Base-by-base conservation (phyloP, 2,797 vertebrate genomes). In the Hephaestus fuliginosus region DNA sequence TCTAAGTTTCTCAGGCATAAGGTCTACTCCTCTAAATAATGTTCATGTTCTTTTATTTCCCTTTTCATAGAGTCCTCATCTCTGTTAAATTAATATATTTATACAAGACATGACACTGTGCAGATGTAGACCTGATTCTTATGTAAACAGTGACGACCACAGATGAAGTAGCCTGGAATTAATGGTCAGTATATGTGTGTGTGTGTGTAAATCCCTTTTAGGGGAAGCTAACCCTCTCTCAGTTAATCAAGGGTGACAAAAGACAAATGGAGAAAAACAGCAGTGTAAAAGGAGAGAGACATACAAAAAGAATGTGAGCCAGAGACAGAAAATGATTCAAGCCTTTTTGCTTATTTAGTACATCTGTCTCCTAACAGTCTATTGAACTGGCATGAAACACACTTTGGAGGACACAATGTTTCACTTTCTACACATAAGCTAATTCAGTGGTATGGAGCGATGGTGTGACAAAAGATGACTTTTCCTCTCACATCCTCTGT, bases 401-500 rank as follows among this genome's bases (percentile, higher is more conserved):
- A 51, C 15, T 63, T 68, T 11, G 1, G 56, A 44, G 1, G 56
- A 44, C 43, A 55, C 70, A 65, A 6, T 53, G 73, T 71, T 70
- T 56, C 55, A 39, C 41, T 65, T 69, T 78, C 48, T 68, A 20
- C 56, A 51, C 18, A 73, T 86, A 74, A 86, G 78, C 65, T 80
- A 63, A 82, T 74, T 48, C 62, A 65, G 52, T 17, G 43, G 52
- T 49, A 56, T 66, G 71, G 68, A 85, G 88, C 80, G 48, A 82
- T 7, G 55, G 60, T 17, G 76, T 82, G 81, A 90, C 85, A 89
- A 91, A 89, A 74, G 58, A 77, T 57, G 73, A 87, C 85, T 77
- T 86, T 70, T 84, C 74, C 85, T 92, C 91, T 92, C 92, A 93
- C 85, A 69, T 90, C 82, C 74, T 36, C 84, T 77, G 60, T 72